These are phyloP conservation scores for Acropora tenuis DNA, from an alignment of 64 coral and sea anemone genomes.

Conservation along the genomic window DNA sequence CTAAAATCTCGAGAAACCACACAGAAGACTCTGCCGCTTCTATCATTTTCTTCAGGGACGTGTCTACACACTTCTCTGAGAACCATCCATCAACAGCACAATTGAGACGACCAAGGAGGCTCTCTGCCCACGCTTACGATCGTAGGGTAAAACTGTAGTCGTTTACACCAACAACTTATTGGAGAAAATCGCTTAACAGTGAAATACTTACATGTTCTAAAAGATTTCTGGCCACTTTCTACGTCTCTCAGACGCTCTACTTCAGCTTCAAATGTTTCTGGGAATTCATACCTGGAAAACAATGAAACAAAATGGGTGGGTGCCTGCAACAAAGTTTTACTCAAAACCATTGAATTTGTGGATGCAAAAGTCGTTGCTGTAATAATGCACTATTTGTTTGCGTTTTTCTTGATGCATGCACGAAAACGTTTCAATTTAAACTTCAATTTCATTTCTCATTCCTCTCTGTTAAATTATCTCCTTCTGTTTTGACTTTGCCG, in stretches of 20 bases:
- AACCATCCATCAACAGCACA: too few relatives aligned
- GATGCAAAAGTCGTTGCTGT: neutral
- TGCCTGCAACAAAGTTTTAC: neutral
- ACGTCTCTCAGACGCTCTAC: constrained; percentile 47
- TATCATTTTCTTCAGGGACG: too few relatives aligned
- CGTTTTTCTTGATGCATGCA: too few relatives aligned
- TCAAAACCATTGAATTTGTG: neutral
- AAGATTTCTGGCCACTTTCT: constrained; percentile 50
- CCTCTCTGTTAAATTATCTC: neutral
- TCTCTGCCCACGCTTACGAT: too few relatives aligned
- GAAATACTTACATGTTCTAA: constrained; percentile 15
- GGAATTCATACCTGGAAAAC: constrained; percentile 44
- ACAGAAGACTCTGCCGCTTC: too few relatives aligned
- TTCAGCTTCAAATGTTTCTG: constrained; percentile 58
- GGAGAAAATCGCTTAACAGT: neutral
- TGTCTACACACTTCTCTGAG: too few relatives aligned
- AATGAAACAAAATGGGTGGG: neutral
- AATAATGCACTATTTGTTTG: too few relatives aligned
- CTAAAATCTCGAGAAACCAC: too few relatives aligned
- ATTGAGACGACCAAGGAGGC: neutral
- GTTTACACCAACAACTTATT: too few relatives aligned
- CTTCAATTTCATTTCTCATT: neutral
- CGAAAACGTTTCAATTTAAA: neutral
- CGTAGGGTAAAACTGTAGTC: too few relatives aligned
- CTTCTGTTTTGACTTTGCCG: too few relatives aligned